Conservation (phyloP, 2,797 vertebrate species). For the Sebastes iracundus region DNA sequence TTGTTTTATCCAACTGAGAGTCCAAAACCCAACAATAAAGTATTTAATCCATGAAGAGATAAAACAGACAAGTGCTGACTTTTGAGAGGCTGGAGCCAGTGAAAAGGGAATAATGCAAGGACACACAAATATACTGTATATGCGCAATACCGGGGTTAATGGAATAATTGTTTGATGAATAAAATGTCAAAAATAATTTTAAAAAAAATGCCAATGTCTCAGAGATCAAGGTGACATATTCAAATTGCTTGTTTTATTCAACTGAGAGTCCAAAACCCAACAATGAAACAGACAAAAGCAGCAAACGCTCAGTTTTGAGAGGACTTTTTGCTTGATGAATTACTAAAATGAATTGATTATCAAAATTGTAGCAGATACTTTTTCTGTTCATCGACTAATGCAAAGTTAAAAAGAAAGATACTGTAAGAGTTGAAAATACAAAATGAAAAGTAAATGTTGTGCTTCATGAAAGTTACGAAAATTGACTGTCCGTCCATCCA, state of each 20-base stretch:
- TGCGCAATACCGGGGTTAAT: too few relatives aligned
- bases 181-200: too few relatives aligned
- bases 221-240: too few relatives aligned
- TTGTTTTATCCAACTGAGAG: background rate
- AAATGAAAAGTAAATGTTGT: background rate
- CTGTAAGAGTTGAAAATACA: background rate
- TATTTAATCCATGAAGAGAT: background rate
- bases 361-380: background rate
- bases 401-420: background rate
- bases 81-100: background rate
- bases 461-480: background rate
- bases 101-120: too few relatives aligned
- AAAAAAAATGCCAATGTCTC: too few relatives aligned
- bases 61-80: background rate
- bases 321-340: background rate
- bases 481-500: background rate
- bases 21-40: background rate
- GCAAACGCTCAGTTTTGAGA: background rate
- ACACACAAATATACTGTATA: too few relatives aligned
- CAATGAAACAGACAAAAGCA: too few relatives aligned
- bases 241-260: too few relatives aligned
- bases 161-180: too few relatives aligned
- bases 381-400: background rate
- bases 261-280: too few relatives aligned
- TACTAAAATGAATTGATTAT: background rate